phyloP scores from a whole-genome alignment of 2,113 vertebrate species.

The Xenotilapia longispinis region DNA sequence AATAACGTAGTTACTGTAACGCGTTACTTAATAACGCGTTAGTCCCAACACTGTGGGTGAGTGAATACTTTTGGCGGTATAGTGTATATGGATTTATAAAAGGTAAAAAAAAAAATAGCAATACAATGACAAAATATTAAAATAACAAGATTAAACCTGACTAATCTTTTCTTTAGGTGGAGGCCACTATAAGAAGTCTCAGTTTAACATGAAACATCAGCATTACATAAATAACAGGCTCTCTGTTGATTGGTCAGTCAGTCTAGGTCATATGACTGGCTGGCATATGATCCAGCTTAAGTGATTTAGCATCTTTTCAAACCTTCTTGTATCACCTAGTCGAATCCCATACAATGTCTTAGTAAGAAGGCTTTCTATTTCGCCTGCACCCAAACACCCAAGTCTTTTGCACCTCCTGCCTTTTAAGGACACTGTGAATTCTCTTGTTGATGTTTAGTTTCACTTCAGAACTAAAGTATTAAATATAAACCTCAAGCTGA shows the following conservation, averaged over 20 bases:
- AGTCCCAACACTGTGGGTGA: no score
- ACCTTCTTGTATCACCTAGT: background rate
- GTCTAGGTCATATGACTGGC: background rate
- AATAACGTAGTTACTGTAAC: no score
- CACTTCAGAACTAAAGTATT: background rate
- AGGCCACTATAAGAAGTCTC: background rate
- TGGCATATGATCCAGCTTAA: background rate
- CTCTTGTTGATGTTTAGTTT: background rate
- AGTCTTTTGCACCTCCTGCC: background rate
- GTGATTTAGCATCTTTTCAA: background rate
- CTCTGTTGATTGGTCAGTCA: background rate
- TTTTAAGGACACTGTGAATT: background rate
- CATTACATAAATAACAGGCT: background rate
- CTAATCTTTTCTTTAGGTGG: background rate
- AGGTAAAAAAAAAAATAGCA: background rate
- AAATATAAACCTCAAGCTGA: background rate
- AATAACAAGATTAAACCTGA: background rate
- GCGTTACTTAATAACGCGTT: no score
- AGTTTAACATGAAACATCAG: background rate
- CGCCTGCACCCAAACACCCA: fast-evolving
- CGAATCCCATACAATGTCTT: background rate
- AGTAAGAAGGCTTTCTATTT: background rate
- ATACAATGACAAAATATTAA: background rate
- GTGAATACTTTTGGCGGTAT: background rate
- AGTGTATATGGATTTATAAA: background rate